Base-by-base conservation (phyloP, 1,140 invertebrate genomes). In the Trachymyrmex cornetzi region DNA sequence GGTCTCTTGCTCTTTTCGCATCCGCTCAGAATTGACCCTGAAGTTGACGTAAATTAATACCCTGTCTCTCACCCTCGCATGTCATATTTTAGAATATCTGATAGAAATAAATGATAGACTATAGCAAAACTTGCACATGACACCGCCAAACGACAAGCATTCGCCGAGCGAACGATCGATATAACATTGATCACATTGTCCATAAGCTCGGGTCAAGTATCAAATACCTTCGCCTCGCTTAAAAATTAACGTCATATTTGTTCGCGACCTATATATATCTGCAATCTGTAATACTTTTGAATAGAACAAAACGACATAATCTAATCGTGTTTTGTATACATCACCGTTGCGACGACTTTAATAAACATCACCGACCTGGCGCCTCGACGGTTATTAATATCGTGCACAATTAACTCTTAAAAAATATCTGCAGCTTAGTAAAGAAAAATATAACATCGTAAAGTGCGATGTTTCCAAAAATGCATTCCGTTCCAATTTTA, bases 1-100 rank as follows among this genome's bases (percentile, higher is more conserved):
- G 9, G n/a, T 64, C 5, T 66, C 59, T 66, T n/a, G 77, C 59
- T 5, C 6, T 66, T 79, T 24, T 64, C 38, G 9, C 63, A 34
- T 7, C 16, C 12, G 27, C 19, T 2, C 12, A 38, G 30, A 9
- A 48, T 81, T 71, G 79, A 38, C 30, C 66, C 66, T 72, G 79
- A 72, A 71, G 30, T 69, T 81, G 79, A 84, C 80, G 38, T 84
- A 74, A 69, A 84, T 84, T 84, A 74, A 84, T 84, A 75, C 14
- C 48, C 55, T 30, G 64, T 66, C 50, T 57, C 55, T 59, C 55
- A 59, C 22, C 1, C 34, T 59, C 24, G n/a, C 38, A 24, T 24
- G 24, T 50, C 38, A 7, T 44, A 50, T 50, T 69, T 84, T 74
- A 75, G 24, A 84, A 84, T 82, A 27, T 50, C 67, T 74, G 55